These are phyloP conservation scores for Gonatopus flavifemur DNA, from an alignment of 1,140 invertebrate genomes.

Conservation along the genomic window DNA sequence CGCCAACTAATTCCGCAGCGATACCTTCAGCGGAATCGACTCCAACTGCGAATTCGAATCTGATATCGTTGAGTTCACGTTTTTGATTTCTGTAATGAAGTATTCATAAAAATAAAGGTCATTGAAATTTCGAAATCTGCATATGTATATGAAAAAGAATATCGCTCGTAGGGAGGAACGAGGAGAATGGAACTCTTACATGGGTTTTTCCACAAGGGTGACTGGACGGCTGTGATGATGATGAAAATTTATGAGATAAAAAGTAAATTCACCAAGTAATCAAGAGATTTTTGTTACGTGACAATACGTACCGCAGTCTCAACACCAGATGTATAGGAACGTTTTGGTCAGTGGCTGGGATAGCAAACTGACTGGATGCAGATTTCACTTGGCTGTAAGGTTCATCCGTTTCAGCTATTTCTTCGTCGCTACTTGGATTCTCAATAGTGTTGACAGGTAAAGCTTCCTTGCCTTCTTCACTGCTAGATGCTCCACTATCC, in stretches of 20 bases:
- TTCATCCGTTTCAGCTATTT: slow-evolving; percentile 44
- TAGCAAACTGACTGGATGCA: slow-evolving; percentile 35
- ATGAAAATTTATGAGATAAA: slow-evolving; percentile 11
- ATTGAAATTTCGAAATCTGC: not conserved
- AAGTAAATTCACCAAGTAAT: not conserved
- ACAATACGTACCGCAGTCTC: slow-evolving; percentile 68
- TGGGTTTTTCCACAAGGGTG: slow-evolving; percentile 24
- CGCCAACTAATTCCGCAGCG: slow-evolving; percentile 89
- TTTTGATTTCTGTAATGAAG: slow-evolving; percentile 74
- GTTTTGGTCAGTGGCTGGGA: slow-evolving; percentile 44
- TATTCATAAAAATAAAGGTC: not conserved
- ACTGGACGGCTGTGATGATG: slow-evolving; percentile 35
- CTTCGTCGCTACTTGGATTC: slow-evolving; percentile 52
- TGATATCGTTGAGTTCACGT: slow-evolving; percentile 94
- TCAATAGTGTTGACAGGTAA: slow-evolving; percentile 54
- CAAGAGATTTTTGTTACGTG: not conserved
- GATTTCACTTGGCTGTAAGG: slow-evolving; percentile 43
- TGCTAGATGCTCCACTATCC: slow-evolving; percentile 60
- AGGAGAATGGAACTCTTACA: slow-evolving; percentile 18
- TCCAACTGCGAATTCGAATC: slow-evolving; percentile 92
- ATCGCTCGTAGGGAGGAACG: too few species aligned
- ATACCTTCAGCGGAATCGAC: slow-evolving; percentile 94
- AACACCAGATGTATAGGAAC: slow-evolving; percentile 75
- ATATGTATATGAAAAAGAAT: too few species aligned
- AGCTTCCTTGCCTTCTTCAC: slow-evolving; percentile 57